Conservation (phyloP, 2,113 vertebrate species). For the Hypomesus transpacificus region DNA sequence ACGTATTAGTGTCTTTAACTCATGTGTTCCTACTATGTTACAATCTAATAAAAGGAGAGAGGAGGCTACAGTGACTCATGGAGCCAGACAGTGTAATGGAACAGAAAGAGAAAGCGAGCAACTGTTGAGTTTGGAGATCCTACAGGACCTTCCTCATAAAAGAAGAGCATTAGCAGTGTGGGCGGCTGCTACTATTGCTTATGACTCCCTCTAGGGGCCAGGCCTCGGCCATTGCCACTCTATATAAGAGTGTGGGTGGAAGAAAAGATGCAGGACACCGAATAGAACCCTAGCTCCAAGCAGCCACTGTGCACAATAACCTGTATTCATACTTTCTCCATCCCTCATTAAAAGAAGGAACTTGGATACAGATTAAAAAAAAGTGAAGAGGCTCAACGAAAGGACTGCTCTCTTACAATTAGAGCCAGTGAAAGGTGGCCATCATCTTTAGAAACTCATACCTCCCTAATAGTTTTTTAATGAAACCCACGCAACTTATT, state of each 20-base stretch:
- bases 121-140: not conserved
- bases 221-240: slow-evolving; percentile 7
- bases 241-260: slow-evolving; percentile 38
- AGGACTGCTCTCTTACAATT: too few relatives aligned
- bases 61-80: too few relatives aligned
- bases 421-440: too few relatives aligned
- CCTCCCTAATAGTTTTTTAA: too few relatives aligned
- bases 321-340: slow-evolving; percentile 16
- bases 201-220: slow-evolving; percentile 56
- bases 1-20: too few relatives aligned
- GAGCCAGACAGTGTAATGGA: too few relatives aligned
- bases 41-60: too few relatives aligned
- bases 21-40: too few relatives aligned
- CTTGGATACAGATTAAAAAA: not conserved
- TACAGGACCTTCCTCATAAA: slow-evolving; percentile 7
- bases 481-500: too few relatives aligned
- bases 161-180: slow-evolving; percentile 28
- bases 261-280: slow-evolving; percentile 32
- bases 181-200: slow-evolving; percentile 17
- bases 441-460: too few relatives aligned
- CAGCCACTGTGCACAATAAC: slow-evolving; percentile 9
- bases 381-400: too few relatives aligned
- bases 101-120: too few relatives aligned
- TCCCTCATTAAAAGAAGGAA: slow-evolving; percentile 25
- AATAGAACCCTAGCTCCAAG: slow-evolving; percentile 38